Percentiles rank a stretch among this genome's conserved stretches.
phyloP scores from a whole-genome alignment of 2,113 vertebrate genomes.

The Capricornis sumatraensis region DNA sequence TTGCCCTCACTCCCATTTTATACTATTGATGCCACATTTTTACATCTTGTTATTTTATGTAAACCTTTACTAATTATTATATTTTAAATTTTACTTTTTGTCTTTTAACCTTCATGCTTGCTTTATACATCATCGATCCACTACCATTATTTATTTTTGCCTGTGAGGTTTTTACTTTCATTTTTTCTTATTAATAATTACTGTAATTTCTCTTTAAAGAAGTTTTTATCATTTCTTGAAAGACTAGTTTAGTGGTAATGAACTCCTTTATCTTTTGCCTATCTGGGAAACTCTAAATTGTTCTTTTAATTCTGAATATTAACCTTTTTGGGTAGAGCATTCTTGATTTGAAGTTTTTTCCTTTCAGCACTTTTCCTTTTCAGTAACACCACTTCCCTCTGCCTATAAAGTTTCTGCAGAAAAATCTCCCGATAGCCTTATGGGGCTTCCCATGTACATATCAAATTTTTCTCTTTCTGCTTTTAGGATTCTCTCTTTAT shows the following conservation, averaged over 20 bases:
- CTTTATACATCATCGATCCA: background rate
- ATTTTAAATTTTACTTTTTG: background rate
- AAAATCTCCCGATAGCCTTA: background rate
- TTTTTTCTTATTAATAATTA: background rate
- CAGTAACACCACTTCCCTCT: background rate
- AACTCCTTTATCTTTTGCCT: background rate
- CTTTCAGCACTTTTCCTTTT: background rate
- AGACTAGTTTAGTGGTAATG: background rate
- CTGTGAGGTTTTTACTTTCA: background rate
- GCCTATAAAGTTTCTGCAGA: background rate
- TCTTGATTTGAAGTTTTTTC: background rate
- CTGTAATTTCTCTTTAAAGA: background rate
- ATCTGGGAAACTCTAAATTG: background rate
- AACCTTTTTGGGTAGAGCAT: background rate
- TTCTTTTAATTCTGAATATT: background rate
- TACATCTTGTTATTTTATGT: background rate
- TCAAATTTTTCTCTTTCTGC: background rate
- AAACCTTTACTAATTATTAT: background rate
- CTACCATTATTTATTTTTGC: background rate
- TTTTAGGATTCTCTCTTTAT: background rate
- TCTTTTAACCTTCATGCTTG: background rate
- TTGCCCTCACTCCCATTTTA: background rate
- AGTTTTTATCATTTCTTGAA: background rate
- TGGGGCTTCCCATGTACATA: background rate
- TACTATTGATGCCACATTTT: background rate